Percentiles rank a stretch among this genome's conserved stretches.
Conservation (phyloP, 2,797 vertebrate species). For the Smutsia gigantea region DNA sequence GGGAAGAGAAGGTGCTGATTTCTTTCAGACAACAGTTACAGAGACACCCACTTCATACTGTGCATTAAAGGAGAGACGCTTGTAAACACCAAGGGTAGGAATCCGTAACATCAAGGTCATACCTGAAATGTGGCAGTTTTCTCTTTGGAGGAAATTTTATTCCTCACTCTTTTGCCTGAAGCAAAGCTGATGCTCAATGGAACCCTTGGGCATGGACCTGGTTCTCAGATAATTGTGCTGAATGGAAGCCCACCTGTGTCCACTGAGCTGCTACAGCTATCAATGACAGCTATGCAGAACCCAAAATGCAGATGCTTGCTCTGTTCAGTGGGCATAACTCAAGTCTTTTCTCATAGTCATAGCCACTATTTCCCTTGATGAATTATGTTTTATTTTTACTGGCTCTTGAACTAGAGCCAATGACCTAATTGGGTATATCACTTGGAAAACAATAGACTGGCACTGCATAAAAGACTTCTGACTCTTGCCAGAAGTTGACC, state of each 20-base stretch:
- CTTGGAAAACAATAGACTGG: not conserved
- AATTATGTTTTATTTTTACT: not conserved
- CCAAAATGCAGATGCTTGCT: not conserved
- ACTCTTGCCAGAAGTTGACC: not conserved
- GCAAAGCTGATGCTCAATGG: not conserved
- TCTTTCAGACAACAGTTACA: not conserved
- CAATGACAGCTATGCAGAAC: not conserved
- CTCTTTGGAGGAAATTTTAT: not conserved
- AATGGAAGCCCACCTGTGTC: not conserved
- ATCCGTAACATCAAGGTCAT: not conserved
- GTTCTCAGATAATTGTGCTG: not conserved
- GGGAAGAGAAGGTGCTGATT: not conserved
- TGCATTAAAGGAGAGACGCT: not conserved
- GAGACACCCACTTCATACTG: not conserved
- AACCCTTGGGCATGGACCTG: not conserved
- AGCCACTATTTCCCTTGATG: not conserved
- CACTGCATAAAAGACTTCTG: not conserved
- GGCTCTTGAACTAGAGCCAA: not conserved
- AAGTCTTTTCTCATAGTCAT: not conserved
- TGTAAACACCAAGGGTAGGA: not conserved
- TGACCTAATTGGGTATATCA: not conserved
- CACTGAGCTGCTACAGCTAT: not conserved
- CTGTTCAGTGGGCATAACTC: not conserved
- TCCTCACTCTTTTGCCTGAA: not conserved
- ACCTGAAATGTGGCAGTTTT: not conserved